Evolutionary conservation across 2,888 invertebrate species (phyloP).

Genomic region (Cryptus viduatorius): DNA sequence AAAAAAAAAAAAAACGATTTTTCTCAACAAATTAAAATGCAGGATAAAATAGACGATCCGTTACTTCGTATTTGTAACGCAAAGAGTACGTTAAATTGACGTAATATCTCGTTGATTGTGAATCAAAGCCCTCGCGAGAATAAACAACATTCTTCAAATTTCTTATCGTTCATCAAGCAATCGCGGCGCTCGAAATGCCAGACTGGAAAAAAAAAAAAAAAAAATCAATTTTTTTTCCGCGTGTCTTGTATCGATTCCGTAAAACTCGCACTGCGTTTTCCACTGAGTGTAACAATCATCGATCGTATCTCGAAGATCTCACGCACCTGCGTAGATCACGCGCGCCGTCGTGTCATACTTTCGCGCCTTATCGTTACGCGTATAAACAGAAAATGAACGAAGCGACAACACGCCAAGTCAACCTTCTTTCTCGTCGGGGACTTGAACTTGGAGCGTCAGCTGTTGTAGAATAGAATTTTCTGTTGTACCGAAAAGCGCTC

Average conservation of each 20-base stretch:
- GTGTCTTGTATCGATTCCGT: background rate
- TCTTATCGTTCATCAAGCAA: background rate
- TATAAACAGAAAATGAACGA: background rate
- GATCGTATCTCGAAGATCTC: no score
- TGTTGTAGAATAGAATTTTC: background rate
- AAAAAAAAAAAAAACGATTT: background rate
- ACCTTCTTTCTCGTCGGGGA: background rate
- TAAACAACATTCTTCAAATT: background rate
- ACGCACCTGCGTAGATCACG: background rate
- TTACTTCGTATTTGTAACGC: background rate
- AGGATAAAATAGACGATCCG: background rate
- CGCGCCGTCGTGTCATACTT: background rate
- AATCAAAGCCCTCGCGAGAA: background rate
- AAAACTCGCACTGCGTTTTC: background rate
- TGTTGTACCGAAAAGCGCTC: background rate
- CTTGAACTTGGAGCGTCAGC: slow-evolving; percentile 32
- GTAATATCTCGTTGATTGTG: background rate
- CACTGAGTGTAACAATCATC: background rate
- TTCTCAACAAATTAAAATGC: background rate
- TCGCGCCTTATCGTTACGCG: background rate
- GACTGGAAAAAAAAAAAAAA: background rate
- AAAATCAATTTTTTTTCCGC: background rate
- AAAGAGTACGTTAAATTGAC: no score
- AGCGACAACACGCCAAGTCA: background rate
- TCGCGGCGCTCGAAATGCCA: background rate